Evolutionary conservation across 2,113 vertebrate species (phyloP).

Genomic region (Thomomys bottae): DNA sequence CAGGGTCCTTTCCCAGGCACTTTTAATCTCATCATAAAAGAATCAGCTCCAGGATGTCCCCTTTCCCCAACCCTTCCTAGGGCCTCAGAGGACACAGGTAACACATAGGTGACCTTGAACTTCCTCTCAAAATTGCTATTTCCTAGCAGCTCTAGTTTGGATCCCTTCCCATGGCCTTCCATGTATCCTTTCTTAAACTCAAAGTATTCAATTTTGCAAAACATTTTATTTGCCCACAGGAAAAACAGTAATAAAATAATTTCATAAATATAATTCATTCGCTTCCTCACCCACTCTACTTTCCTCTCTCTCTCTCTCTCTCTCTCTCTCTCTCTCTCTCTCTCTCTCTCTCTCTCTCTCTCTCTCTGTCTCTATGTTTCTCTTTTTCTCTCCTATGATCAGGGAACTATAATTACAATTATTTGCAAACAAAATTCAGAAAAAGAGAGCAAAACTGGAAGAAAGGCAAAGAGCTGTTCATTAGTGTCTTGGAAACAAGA

Average conservation of each 20-base stretch:
- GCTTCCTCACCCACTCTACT: not conserved
- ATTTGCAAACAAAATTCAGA: not conserved
- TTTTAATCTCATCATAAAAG: constrained; percentile 82
- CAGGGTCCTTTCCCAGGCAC: constrained; percentile 65
- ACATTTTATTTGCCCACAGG: constrained; percentile 21
- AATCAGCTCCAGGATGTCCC: constrained; percentile 79
- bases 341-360: not conserved
- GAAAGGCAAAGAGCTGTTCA: not conserved
- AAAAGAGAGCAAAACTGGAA: not conserved
- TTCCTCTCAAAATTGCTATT: constrained; percentile 78
- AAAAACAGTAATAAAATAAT: not conserved
- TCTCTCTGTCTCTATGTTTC: not conserved
- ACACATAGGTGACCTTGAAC: constrained; percentile 85
- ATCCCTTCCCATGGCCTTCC: constrained; percentile 62
- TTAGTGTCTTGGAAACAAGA: not conserved
- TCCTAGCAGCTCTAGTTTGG: constrained; percentile 76
- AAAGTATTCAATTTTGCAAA: constrained; percentile 38
- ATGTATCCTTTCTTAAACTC: constrained; percentile 57
- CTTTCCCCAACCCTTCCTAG: constrained; percentile 63
- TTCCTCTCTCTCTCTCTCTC: no score
- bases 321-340: not conserved
- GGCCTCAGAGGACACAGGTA: constrained; percentile 70
- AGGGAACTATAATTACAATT: not conserved
- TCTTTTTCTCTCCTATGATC: not conserved
- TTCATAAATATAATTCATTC: not conserved